phyloP scores from a whole-genome alignment of 2,888 invertebrate species.

The Cantharis rustica region DNA sequence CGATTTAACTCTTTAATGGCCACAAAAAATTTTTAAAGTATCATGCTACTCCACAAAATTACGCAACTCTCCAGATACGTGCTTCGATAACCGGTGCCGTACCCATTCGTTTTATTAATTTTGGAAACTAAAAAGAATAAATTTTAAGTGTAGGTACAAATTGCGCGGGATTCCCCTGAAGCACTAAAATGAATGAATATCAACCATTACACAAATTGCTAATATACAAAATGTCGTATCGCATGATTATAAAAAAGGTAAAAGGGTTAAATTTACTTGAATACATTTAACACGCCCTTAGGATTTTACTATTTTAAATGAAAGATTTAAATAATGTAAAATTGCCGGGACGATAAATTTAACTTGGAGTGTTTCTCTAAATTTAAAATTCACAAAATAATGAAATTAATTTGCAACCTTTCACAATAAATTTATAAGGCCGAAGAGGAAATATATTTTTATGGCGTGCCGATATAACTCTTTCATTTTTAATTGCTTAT shows the following conservation, averaged over 20 bases:
- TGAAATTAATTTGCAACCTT: not conserved
- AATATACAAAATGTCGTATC: not conserved
- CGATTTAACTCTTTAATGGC: conserved; percentile 12
- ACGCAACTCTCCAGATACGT: not conserved
- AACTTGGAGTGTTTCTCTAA: not conserved
- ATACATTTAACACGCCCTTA: not conserved
- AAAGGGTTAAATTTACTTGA: not conserved
- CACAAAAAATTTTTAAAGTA: not conserved
- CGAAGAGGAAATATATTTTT: not conserved
- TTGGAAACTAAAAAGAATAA: not conserved
- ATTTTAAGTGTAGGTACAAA: not conserved
- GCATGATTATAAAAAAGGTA: not conserved
- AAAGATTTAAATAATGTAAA: not conserved
- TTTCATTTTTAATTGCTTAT: not conserved
- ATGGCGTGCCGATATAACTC: not conserved
- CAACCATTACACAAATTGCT: not conserved
- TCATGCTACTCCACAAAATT: not conserved
- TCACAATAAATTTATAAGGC: not conserved
- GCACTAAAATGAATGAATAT: not conserved
- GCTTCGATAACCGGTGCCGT: not conserved
- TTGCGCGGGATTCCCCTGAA: not conserved
- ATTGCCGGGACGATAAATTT: not conserved
- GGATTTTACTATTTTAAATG: not conserved
- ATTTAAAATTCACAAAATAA: not conserved
- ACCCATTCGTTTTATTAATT: not conserved